Base-by-base conservation (phyloP, 2,888 invertebrate genomes). In the Epirrhoe alternata region DNA sequence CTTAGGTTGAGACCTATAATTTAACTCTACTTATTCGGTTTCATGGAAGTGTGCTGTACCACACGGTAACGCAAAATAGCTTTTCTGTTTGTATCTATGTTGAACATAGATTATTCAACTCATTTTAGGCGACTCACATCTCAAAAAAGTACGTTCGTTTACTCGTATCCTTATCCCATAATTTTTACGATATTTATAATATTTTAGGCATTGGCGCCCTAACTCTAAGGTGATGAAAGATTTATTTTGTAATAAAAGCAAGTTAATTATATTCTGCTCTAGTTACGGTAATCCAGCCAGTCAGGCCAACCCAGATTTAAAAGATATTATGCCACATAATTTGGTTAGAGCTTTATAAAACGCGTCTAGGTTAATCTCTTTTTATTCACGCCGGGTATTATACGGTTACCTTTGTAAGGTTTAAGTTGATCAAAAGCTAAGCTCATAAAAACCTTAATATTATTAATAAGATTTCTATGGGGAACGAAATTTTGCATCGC, bases 311-410 rank as follows among this genome's bases (percentile, higher is more conserved):
- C 49, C 49, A 45, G 55, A 17, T 51, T 61, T 47, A 50, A 53
- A 59, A 52, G 54, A 54, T 62, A 66, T 66, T 71, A 71, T 64
- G 50, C 64, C 49, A 61, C 49, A 57, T 51, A 53, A 58, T 31
- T 50, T 64, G 55, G 52, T 52, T 47, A 53, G 55, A 53, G 55
- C 59, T 60, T 62, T 62, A 61, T 55, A 60, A 31, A 35, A 61
- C 54, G 62, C 60, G 66, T 61, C 68, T 51, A 31, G 16, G n/a
- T 10, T 68, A 68, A 70, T 66, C 64, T 6, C 33, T 24, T 66
- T 62, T 66, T 61, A 64, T 70, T 64, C 58, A 64, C 54, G 61
- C 58, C 59, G 64, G 49, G 42, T 38, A 55, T 60, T 52, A 60
- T 0, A 52, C 14, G 30, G 10, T 53, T 51, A 55, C 42, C 24